These are phyloP conservation scores for Akabosia matsudoensis DNA, from an alignment of 1,140 invertebrate species.

Conservation along the genomic window DNA sequence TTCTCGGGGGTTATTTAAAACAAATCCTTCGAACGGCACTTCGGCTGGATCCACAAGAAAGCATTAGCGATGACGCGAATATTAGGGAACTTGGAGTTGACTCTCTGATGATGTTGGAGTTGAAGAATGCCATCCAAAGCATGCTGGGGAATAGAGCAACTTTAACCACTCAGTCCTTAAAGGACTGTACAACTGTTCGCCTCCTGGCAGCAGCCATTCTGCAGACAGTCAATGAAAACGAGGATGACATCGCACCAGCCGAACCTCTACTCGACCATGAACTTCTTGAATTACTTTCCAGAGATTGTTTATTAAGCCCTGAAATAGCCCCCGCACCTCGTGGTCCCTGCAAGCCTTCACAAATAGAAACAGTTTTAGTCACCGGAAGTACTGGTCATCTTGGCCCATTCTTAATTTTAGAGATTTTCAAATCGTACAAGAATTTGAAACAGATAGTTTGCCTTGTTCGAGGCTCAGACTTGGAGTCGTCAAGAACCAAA, in stretches of 20 bases:
- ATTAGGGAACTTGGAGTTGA: neutral
- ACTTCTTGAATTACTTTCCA: neutral
- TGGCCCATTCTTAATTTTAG: neutral
- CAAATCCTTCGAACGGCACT: neutral
- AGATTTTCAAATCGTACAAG: neutral
- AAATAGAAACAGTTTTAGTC: neutral
- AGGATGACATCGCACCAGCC: neutral
- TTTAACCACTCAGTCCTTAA: neutral
- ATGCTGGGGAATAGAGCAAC: neutral
- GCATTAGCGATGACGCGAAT: slow-evolving; percentile 1
- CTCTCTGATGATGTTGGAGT: slow-evolving; percentile 11
- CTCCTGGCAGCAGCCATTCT: neutral
- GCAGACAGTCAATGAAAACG: neutral
- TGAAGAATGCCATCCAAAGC: neutral
- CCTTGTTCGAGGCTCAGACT: neutral
- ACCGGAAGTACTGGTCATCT: neutral
- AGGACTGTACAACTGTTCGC: neutral
- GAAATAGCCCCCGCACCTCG: neutral
- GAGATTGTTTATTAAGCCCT: neutral
- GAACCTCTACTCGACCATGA: neutral
- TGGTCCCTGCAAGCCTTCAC: neutral
- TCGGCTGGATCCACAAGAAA: neutral
- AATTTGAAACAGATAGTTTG: neutral
- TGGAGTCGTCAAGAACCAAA: too few relatives aligned
- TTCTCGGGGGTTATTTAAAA: neutral